phyloP scores from a whole-genome alignment of 2,888 invertebrate species.

The Cheilosia vernalis region DNA sequence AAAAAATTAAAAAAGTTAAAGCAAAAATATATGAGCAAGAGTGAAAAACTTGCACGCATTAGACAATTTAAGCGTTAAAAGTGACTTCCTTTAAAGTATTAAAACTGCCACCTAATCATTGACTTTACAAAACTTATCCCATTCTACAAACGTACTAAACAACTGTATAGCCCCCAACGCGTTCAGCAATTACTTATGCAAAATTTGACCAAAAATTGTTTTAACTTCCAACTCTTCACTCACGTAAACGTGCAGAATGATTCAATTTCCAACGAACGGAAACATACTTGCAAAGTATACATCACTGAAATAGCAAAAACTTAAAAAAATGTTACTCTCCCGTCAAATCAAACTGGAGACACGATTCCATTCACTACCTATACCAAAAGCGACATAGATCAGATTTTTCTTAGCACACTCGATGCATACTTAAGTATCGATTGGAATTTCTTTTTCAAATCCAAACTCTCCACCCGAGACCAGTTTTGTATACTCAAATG shows the following conservation, averaged over 20 bases:
- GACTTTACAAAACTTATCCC: no score
- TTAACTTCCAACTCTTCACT: not conserved
- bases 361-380: slow-evolving; percentile 4
- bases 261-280: not conserved
- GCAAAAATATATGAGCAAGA: no score
- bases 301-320: slow-evolving; percentile 2
- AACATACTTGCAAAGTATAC: not conserved
- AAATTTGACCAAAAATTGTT: not conserved
- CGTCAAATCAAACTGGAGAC: not conserved
- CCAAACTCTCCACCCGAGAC: not conserved
- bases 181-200: not conserved
- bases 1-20: no score
- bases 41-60: no score
- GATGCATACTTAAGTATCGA: slow-evolving; percentile 22
- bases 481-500: not conserved
- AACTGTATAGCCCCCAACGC: no score
- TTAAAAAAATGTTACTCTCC: not conserved
- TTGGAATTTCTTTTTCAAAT: slow-evolving; percentile 10
- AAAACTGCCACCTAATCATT: no score
- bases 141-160: no score
- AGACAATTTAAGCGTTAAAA: no score
- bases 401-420: slow-evolving; percentile 8
- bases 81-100: no score
- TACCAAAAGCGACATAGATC: not conserved
- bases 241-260: not conserved